Percentiles rank a stretch among this genome's conserved stretches.
Evolutionary conservation across 1,140 invertebrate genomes (phyloP).

Genomic region (Pachypeltis micranthus): DNA sequence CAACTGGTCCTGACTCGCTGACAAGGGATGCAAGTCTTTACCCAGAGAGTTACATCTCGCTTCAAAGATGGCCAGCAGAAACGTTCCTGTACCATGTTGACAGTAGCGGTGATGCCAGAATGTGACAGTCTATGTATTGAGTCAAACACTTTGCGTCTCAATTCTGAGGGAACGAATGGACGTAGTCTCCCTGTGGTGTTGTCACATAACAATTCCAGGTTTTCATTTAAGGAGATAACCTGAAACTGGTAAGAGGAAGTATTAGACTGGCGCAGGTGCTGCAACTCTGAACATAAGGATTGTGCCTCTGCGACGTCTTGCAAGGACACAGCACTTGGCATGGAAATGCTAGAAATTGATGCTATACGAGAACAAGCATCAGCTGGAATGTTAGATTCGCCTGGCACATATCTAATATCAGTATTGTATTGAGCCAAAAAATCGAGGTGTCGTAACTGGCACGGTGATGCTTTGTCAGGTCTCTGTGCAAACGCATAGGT

Average conservation of each 20-base stretch:
- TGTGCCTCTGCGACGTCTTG: no score
- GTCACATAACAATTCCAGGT: no score
- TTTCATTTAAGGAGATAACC: no score
- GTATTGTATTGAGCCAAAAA: slow-evolving; percentile 35
- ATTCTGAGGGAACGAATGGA: slow-evolving; percentile 3
- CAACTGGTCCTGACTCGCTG: slow-evolving; percentile 19
- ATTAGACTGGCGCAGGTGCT: no score
- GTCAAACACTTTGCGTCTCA: neutral
- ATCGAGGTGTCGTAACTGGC: no score
- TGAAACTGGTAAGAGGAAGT: no score
- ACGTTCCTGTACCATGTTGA: slow-evolving; percentile 30
- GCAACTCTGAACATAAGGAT: no score
- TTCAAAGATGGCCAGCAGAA: slow-evolving; percentile 35
- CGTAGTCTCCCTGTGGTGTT: no score
- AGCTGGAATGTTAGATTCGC: slow-evolving; percentile 30
- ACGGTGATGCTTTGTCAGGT: slow-evolving; percentile 28
- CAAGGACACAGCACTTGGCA: no score
- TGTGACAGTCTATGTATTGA: slow-evolving; percentile 22
- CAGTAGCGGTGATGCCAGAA: slow-evolving; percentile 25
- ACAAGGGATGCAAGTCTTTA: slow-evolving; percentile 15
- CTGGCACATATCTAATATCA: slow-evolving; percentile 31
- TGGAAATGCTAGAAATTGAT: slow-evolving; percentile 23
- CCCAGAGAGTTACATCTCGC: slow-evolving; percentile 16
- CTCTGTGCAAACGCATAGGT: slow-evolving; percentile 29
- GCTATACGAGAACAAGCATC: slow-evolving; percentile 17